Conservation (phyloP, 2,888 invertebrate genomes). For the Xylocampa areola region DNA sequence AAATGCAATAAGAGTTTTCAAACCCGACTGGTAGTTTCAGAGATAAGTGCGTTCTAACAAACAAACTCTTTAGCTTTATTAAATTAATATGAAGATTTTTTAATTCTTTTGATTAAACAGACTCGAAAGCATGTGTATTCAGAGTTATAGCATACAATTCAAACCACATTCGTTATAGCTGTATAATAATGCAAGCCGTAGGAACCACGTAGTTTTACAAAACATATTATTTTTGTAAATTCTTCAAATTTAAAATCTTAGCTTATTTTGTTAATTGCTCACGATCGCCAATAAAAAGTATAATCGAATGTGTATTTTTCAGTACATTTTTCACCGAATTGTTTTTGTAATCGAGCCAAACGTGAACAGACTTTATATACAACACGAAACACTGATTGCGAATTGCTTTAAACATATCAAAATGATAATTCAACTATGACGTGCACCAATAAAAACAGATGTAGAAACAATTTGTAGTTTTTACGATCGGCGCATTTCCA, state of each 20-base stretch:
- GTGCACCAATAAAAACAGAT: slow-evolving; percentile 16
- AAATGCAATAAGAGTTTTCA: too few relatives aligned
- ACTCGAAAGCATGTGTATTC: neutral
- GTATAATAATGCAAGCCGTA: slow-evolving; percentile 27
- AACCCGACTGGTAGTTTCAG: too few relatives aligned
- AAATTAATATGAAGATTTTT: too few relatives aligned
- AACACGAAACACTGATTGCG: slow-evolving; percentile 38
- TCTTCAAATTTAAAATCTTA: slow-evolving; percentile 4
- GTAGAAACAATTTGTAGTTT: neutral
- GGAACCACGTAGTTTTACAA: slow-evolving; percentile 11
- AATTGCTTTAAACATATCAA: slow-evolving; percentile 16
- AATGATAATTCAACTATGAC: slow-evolving; percentile 12
- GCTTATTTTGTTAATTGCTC: slow-evolving; percentile 11
- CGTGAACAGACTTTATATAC: slow-evolving; percentile 31
- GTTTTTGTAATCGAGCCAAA: slow-evolving; percentile 29
- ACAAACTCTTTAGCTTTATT: too few relatives aligned
- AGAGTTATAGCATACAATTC: slow-evolving; percentile 5
- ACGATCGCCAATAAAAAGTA: slow-evolving; percentile 8
- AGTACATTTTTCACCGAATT: slow-evolving; percentile 30
- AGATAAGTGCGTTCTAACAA: too few relatives aligned
- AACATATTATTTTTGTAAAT: slow-evolving; percentile 21
- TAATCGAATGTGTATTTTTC: slow-evolving; percentile 27
- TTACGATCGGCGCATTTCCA: slow-evolving; percentile 7
- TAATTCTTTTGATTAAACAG: too few relatives aligned
- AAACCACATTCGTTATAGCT: slow-evolving; percentile 8